Evolutionary conservation across 2,888 invertebrate species (phyloP).

Genomic region (Azorinus chamasolen): DNA sequence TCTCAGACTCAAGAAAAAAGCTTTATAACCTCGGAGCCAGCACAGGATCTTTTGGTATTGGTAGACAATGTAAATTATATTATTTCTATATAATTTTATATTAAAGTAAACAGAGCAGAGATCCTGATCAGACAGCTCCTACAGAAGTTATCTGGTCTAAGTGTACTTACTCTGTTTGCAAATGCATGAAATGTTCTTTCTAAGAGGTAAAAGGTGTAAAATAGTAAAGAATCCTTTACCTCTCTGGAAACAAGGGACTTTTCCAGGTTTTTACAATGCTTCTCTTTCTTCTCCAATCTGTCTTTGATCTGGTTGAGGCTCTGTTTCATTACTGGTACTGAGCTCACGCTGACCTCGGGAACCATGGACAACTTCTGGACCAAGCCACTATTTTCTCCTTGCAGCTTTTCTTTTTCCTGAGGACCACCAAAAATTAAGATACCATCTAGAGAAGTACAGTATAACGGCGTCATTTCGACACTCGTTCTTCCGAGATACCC

Average conservation of each 20-base stretch:
- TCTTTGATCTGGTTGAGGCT: conserved; percentile 56
- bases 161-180: not conserved
- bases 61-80: too few species aligned
- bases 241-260: conserved; percentile 40
- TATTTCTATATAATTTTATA: too few species aligned
- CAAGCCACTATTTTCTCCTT: conserved; percentile 53
- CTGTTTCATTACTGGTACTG: conserved; percentile 64
- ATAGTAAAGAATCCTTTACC: conserved; percentile 16
- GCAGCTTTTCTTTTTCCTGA: conserved; percentile 72
- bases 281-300: conserved; percentile 61
- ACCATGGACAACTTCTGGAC: conserved; percentile 49
- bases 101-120: too few species aligned
- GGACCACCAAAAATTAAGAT: not conserved
- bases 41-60: too few species aligned
- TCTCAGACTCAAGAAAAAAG: too few species aligned
- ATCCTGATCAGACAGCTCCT: too few species aligned
- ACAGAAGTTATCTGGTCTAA: not conserved
- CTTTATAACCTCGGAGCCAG: too few species aligned
- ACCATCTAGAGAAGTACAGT: too few species aligned
- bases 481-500: too few species aligned
- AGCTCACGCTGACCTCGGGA: conserved; percentile 48
- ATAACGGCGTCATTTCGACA: too few species aligned
- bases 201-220: not conserved
- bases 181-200: too few species aligned
- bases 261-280: conserved; percentile 53